Conservation (phyloP, 2,113 vertebrate species). For the Chiloscyllium plagiosum region DNA sequence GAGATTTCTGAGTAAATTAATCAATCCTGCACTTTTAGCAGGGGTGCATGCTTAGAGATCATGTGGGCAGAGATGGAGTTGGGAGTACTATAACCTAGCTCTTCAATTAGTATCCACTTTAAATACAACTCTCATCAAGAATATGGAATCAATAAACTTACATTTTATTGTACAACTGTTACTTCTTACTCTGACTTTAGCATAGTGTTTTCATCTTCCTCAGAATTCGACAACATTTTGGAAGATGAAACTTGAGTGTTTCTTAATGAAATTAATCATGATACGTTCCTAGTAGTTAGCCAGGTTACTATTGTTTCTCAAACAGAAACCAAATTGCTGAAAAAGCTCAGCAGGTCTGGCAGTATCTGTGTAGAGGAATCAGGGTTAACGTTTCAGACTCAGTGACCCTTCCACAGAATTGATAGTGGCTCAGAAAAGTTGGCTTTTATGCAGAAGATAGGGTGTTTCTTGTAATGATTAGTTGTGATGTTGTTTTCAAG, state of each 20-base stretch:
- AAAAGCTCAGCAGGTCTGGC: no score
- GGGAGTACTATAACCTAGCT: background rate
- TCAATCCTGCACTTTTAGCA: background rate
- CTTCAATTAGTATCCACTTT: background rate
- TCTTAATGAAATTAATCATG: background rate
- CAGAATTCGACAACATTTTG: background rate
- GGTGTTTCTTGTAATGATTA: background rate
- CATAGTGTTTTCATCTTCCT: background rate
- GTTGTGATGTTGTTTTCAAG: background rate
- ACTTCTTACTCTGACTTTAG: background rate
- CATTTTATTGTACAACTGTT: background rate
- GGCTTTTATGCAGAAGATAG: no score
- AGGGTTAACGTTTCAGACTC: no score
- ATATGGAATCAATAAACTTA: background rate
- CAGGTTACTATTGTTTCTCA: background rate
- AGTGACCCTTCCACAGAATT: no score
- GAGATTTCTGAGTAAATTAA: conserved; percentile 12
- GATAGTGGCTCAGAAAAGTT: no score
- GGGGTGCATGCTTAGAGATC: background rate
- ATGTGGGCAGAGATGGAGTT: background rate
- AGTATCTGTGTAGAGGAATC: no score
- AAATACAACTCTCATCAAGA: background rate
- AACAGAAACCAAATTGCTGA: no score
- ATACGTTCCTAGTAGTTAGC: background rate
- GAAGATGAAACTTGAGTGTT: background rate